Evolutionary conservation across 1,140 invertebrate genomes (phyloP).

Genomic region (Caenorhabditis brenneri): DNA sequence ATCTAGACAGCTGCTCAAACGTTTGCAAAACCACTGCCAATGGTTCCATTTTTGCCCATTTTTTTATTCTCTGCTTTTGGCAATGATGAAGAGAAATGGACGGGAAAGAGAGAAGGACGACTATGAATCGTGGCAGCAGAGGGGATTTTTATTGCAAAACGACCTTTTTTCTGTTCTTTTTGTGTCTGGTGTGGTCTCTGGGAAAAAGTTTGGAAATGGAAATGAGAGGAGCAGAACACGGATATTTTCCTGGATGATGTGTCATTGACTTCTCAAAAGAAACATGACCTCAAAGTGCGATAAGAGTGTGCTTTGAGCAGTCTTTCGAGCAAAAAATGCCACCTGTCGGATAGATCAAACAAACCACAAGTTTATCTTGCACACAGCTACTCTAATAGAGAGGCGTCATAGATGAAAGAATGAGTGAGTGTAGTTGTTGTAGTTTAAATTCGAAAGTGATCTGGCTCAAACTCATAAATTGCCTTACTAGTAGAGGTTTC

Average conservation of each 20-base stretch:
- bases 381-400: too few relatives aligned
- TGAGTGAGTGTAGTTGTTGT: too few relatives aligned
- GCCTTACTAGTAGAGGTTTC: too few relatives aligned
- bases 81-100: too few relatives aligned
- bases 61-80: background rate
- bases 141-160: slow-evolving; percentile 12
- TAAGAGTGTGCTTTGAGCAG: background rate
- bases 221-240: background rate
- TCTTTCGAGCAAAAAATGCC: background rate
- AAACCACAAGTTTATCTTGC: too few relatives aligned
- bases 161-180: background rate
- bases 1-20: slow-evolving; percentile 38
- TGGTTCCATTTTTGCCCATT: background rate
- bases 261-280: background rate
- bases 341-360: background rate
- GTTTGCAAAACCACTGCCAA: slow-evolving; percentile 29
- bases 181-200: background rate
- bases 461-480: too few relatives aligned
- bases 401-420: too few relatives aligned
- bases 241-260: too few relatives aligned
- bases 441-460: too few relatives aligned
- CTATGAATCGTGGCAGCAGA: background rate
- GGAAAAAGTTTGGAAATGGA: background rate
- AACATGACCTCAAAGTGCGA: too few relatives aligned
- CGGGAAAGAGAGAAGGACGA: background rate